phyloP scores from a whole-genome alignment of 2,888 invertebrate species.

The Microctonus brassicae region DNA sequence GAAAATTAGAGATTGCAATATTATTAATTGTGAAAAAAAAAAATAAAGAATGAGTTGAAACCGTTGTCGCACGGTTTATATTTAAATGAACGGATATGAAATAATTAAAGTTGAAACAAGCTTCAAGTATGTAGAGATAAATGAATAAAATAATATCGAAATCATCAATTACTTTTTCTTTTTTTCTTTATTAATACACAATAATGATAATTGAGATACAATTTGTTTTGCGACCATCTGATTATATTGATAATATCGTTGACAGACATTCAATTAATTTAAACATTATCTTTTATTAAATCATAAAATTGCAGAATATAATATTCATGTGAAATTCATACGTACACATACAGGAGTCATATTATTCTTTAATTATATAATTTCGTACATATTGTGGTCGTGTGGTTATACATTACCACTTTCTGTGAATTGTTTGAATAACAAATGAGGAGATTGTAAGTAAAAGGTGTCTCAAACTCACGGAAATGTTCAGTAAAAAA shows the following conservation, averaged over 20 bases:
- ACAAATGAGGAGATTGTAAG: neutral
- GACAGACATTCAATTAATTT: too few species aligned
- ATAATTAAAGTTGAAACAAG: neutral
- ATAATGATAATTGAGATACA: too few species aligned
- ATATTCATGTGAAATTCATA: neutral
- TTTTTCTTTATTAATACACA: too few species aligned
- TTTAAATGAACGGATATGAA: neutral
- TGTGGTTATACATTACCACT: neutral
- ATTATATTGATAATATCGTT: too few species aligned
- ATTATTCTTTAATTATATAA: neutral
- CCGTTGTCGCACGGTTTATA: neutral
- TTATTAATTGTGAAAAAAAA: neutral
- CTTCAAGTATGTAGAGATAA: neutral
- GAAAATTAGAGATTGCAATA: neutral
- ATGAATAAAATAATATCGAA: neutral
- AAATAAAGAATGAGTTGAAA: neutral
- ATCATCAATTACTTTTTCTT: neutral
- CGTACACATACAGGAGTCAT: neutral
- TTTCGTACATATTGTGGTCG: neutral
- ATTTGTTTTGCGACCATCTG: too few species aligned
- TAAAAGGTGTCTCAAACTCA: neutral
- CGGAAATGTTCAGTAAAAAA: neutral
- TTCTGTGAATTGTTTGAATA: neutral
- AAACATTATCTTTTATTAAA: neutral
- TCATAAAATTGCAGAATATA: neutral